phyloP scores from a whole-genome alignment of 2,888 invertebrate species.

The Anticlea derivata region DNA sequence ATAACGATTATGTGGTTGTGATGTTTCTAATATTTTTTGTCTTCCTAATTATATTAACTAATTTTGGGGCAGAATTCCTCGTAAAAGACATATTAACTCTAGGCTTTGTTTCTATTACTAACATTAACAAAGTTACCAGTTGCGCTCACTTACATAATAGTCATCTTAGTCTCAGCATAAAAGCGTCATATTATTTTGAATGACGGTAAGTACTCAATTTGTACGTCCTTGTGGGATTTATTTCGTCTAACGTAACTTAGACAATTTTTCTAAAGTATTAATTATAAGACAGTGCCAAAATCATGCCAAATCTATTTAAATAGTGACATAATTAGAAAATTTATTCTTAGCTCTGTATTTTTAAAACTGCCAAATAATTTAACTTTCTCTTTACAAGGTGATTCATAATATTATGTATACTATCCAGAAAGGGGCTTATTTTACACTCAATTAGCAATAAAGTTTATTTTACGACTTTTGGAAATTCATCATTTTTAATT shows the following conservation, averaged over 20 bases:
- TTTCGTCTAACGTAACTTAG: conserved; percentile 77
- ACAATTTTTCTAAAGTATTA: conserved; percentile 57
- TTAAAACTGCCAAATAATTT: conserved; percentile 6
- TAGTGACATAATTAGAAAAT: background rate
- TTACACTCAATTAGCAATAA: too few relatives aligned
- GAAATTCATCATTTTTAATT: too few relatives aligned
- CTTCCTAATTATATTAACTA: conserved; percentile 68
- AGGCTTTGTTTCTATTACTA: conserved; percentile 43
- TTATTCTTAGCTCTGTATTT: conserved; percentile 26
- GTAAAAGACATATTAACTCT: conserved; percentile 76
- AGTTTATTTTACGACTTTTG: too few relatives aligned
- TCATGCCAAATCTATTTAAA: conserved; percentile 61
- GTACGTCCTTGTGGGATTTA: conserved; percentile 51
- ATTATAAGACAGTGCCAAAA: conserved; percentile 60
- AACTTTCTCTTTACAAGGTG: too few relatives aligned
- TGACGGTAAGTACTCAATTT: too few relatives aligned
- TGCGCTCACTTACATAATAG: conserved; percentile 44
- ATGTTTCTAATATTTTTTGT: conserved; percentile 66
- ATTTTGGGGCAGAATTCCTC: conserved; percentile 78
- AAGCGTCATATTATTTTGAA: too few relatives aligned
- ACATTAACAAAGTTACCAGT: conserved; percentile 55
- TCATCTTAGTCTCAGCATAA: background rate
- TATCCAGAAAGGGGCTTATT: too few relatives aligned
- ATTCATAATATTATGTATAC: too few relatives aligned
- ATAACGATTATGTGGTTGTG: conserved; percentile 73